Percentiles rank a stretch among this genome's conserved stretches.
Evolutionary conservation across 2,888 invertebrate genomes (phyloP).

Genomic region (Himalopsyche anomala): DNA sequence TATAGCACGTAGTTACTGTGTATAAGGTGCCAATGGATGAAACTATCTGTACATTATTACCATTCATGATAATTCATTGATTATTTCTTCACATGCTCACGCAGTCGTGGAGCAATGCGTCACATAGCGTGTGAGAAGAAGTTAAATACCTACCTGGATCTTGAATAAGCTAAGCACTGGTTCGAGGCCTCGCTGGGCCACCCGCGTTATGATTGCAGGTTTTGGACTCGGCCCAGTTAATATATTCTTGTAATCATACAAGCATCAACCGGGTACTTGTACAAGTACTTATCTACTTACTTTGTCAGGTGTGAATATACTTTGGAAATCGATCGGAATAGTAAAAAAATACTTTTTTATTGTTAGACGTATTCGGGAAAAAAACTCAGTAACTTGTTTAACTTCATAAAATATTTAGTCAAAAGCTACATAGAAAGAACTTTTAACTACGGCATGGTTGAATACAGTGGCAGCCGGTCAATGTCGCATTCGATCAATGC

Average conservation of each 20-base stretch:
- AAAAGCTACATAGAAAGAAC: too few species aligned
- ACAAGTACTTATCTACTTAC: background rate
- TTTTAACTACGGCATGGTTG: too few species aligned
- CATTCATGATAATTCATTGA: slow-evolving; percentile 38
- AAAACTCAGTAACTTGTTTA: too few species aligned
- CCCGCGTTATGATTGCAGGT: slow-evolving; percentile 37
- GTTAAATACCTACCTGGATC: slow-evolving; percentile 7
- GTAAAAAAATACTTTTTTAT: too few species aligned
- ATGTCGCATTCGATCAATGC: too few species aligned
- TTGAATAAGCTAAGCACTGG: slow-evolving; percentile 11
- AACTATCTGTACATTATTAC: background rate
- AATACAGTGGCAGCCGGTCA: too few species aligned
- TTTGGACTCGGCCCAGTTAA: slow-evolving; percentile 31
- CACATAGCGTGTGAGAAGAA: slow-evolving; percentile 34
- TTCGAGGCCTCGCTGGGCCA: slow-evolving; percentile 24
- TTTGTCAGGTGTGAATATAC: background rate
- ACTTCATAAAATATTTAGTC: too few species aligned
- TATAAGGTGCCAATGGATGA: too few species aligned
- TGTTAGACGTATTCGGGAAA: too few species aligned
- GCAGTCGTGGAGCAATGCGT: background rate
- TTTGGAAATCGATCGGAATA: too few species aligned
- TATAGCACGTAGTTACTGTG: too few species aligned
- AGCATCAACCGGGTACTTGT: background rate
- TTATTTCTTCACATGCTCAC: slow-evolving; percentile 1
- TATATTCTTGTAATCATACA: background rate